These are phyloP conservation scores for Sinocyclocheilus grahami DNA, from an alignment of 2,113 vertebrate species.

Conservation along the genomic window DNA sequence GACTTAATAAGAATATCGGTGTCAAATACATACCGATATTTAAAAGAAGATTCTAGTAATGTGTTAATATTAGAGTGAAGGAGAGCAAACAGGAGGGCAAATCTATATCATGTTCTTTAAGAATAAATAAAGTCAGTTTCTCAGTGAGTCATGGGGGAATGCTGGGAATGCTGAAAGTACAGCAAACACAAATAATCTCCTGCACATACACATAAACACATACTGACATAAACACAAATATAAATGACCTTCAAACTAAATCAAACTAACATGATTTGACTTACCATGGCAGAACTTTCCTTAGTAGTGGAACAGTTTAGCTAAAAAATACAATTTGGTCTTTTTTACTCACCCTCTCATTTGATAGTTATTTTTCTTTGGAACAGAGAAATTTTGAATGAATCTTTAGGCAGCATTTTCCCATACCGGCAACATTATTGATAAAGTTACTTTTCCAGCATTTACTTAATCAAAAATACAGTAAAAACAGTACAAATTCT, in stretches of 20 bases:
- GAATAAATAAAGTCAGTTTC: constrained; percentile 32
- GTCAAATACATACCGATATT: constrained; percentile 32
- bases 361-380: too few relatives aligned
- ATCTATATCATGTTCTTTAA: constrained; percentile 25
- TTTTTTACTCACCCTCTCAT: background rate
- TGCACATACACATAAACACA: constrained; percentile 18
- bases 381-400: too few relatives aligned
- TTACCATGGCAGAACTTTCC: background rate
- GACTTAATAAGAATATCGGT: constrained; percentile 23
- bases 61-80: constrained; percentile 1
- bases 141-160: constrained; percentile 11
- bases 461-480: too few relatives aligned
- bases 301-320: background rate
- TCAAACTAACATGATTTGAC: constrained; percentile 19
- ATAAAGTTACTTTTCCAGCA: too few relatives aligned
- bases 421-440: too few relatives aligned
- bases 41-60: background rate
- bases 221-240: constrained; percentile 40
- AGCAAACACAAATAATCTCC: background rate
- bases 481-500: too few relatives aligned
- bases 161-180: background rate
- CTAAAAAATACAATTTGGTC: background rate
- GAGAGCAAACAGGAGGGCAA: constrained; percentile 23
- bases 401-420: too few relatives aligned
- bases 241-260: constrained; percentile 11